These are phyloP conservation scores for Smittia sp. DNA, from an alignment of 2,888 invertebrate genomes.

Conservation along the genomic window DNA sequence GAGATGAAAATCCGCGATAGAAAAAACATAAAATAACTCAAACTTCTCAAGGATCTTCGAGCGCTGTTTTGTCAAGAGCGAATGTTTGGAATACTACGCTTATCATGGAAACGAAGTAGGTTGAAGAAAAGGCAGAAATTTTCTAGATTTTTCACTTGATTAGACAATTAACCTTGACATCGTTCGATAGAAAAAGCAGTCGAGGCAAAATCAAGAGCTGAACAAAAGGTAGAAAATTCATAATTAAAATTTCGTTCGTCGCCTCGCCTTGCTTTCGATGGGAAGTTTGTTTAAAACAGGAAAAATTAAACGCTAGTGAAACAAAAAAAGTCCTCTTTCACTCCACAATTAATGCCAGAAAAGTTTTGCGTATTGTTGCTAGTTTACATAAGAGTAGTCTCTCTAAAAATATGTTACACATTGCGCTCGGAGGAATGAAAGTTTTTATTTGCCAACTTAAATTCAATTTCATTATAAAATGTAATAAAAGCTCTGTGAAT, in stretches of 20 bases:
- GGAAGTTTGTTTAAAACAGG: not conserved
- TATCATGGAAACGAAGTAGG: conserved; percentile 31
- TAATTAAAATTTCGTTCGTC: not conserved
- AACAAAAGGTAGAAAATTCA: not conserved
- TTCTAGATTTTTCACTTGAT: conserved; percentile 32
- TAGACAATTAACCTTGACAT: conserved; percentile 38
- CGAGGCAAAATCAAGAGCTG: not conserved
- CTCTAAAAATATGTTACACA: not conserved
- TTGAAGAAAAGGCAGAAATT: not conserved
- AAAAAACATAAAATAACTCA: too few species aligned
- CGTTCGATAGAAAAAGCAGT: not conserved
- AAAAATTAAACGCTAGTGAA: not conserved
- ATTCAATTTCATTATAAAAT: not conserved
- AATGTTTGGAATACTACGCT: conserved; percentile 21
- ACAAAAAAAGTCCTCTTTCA: not conserved
- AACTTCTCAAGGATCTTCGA: not conserved
- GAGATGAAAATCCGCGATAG: too few species aligned
- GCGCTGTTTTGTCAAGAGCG: not conserved
- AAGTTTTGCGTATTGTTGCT: not conserved
- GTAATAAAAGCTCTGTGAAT: conserved; percentile 7
- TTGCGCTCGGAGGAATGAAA: not conserved
- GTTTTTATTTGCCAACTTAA: not conserved
- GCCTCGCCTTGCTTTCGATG: too few species aligned
- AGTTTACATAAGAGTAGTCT: not conserved
- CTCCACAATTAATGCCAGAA: not conserved